Base-by-base conservation (phyloP, 2,888 invertebrate species). In the Platypus cylindrus region DNA sequence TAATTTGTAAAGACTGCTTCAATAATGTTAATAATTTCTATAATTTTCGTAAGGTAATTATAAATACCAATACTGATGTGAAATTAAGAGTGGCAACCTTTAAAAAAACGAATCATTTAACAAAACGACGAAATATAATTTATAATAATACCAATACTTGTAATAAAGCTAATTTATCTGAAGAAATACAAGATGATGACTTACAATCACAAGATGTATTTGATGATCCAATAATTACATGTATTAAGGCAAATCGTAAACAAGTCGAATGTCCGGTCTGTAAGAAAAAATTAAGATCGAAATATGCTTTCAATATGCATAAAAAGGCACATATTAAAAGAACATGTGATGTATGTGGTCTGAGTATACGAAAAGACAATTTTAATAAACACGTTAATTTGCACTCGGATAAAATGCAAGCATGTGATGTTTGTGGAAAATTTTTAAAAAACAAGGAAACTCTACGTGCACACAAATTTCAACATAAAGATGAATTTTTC, bases 321-420 rank as follows among this genome's bases (percentile, higher is more conserved):
- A 30, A 17, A 22, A 50, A 39, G 7, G 32, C 37, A 27, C 55
- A 56, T 41, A 42, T 43, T 23, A 38, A 46, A 22, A 53, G 52
- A 4, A 46, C 55, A 12, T 58, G 58, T 37, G 56, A 49, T 30
- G 50, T 56, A 32, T 58, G 58, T 39, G 58, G 58, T 1, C 47
- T 49, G 36, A 37, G 47, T 29, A 45, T 57, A 17, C 37, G 55
- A 32, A 31, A 35, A 7, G 43, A 43, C 14, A 43, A 43, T 20
- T 30, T 43, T 17, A 43, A 16, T 17, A 43, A 43, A 26, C 43
- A 43, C 29, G 48, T 58, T 17, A 45, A 45, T 35, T 33, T 48
- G 20, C 58, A 58, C 34, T 48, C 48, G 3, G 55, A 52, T 32
- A 37, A 25, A 2, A 54, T 55, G 4, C 48, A 47, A 3, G 34